phyloP scores from a whole-genome alignment of 2,888 invertebrate genomes.

The Athalia rosae region DNA sequence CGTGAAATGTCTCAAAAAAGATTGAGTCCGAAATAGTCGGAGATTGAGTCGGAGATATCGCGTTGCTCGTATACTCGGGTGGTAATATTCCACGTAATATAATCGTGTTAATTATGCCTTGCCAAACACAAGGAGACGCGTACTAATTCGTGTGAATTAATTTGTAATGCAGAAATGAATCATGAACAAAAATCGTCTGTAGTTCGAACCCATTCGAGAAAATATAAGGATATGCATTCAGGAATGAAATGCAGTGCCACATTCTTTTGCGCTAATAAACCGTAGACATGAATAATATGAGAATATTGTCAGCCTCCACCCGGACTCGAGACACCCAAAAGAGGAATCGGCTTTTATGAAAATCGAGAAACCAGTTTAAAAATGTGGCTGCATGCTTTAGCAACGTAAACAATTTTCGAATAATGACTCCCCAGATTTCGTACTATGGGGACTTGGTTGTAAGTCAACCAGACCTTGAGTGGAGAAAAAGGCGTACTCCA shows the following conservation, averaged over 20 bases:
- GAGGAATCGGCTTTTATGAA: conserved; percentile 7
- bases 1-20: conserved; percentile 7
- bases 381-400: conserved; percentile 9
- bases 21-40: background rate
- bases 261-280: background rate
- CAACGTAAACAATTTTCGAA: conserved; percentile 12
- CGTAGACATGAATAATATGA: background rate
- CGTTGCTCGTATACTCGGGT: no score
- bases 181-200: no score
- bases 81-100: no score
- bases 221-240: no score
- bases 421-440: conserved; percentile 9
- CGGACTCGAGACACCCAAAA: conserved; percentile 9
- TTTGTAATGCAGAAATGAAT: no score
- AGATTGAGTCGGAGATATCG: background rate
- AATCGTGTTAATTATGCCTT: no score
- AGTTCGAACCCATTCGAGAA: no score
- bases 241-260: no score
- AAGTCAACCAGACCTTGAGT: conserved; percentile 10
- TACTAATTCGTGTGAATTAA: no score
- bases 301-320: conserved; percentile 5
- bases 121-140: no score
- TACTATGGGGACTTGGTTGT: background rate
- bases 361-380: conserved; percentile 26
- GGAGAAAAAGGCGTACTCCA: background rate